A percentile compares a stretch with the other conserved stretches of the same genome.
Conservation (phyloP, 2,797 vertebrate genomes). For the Rhynchonycteris naso region DNA sequence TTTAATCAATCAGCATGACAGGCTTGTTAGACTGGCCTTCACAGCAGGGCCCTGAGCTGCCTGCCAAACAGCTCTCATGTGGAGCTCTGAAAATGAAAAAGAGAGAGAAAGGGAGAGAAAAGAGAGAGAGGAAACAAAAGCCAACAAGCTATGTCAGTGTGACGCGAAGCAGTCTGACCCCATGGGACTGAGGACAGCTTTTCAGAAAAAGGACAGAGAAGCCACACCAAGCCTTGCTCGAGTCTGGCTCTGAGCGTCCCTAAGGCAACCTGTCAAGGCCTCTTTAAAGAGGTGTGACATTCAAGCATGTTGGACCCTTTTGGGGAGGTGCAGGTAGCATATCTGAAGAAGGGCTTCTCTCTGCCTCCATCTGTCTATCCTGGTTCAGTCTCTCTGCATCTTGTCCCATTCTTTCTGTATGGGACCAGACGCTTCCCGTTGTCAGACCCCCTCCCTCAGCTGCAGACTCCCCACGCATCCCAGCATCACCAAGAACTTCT, state of each 20-base stretch:
- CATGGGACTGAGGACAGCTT: neutral
- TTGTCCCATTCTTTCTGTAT: neutral
- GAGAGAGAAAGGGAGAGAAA: no score
- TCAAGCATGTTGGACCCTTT: no score
- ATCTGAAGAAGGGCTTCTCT: neutral
- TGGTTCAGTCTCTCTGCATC: neutral
- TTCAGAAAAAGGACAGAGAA: neutral
- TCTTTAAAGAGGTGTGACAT: neutral
- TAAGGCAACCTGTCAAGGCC: neutral
- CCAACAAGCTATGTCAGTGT: neutral
- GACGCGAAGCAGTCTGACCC: neutral
- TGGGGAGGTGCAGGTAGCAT: rapidly evolving
- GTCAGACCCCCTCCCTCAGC: neutral
- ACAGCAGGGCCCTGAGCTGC: neutral
- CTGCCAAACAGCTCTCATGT: constrained; percentile 34
- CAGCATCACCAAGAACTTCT: neutral
- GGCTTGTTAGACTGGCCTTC: neutral
- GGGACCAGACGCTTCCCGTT: rapidly evolving
- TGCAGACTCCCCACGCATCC: neutral
- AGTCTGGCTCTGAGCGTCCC: neutral
- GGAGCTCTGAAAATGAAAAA: neutral
- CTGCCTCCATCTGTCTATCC: no score
- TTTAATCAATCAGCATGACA: constrained; percentile 57
- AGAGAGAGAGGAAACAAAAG: neutral
- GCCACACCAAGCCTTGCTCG: neutral